phyloP scores from a whole-genome alignment of 2,797 vertebrate species.

The Microtus agrestis region DNA sequence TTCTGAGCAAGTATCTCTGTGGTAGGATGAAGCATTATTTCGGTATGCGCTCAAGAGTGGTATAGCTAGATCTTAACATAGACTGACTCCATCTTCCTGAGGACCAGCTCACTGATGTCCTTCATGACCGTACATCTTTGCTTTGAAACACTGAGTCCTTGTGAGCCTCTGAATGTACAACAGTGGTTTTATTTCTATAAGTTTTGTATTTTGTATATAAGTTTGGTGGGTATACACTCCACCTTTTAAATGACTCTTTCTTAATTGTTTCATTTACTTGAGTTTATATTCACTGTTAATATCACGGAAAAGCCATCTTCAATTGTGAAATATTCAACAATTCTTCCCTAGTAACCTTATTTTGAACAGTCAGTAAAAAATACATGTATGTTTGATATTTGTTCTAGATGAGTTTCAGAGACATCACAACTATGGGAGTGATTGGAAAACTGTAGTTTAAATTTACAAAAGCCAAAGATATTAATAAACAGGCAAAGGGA shows the following conservation, averaged over 20 bases:
- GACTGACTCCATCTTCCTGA: neutral
- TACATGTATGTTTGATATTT: neutral
- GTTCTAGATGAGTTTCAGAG: neutral
- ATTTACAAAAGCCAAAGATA: neutral
- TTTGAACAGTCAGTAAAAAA: neutral
- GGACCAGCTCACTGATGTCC: neutral
- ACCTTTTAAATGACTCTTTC: neutral
- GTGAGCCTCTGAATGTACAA: neutral
- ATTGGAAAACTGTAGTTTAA: neutral
- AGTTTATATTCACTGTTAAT: neutral
- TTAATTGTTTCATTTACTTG: neutral
- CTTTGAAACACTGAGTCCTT: neutral
- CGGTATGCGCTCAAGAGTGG: neutral
- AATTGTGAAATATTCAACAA: neutral
- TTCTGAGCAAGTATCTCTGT: neutral
- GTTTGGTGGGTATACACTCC: too few species aligned
- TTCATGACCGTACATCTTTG: neutral
- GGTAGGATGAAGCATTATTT: neutral
- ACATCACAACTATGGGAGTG: neutral
- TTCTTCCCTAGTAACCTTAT: neutral
- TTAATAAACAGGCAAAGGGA: neutral
- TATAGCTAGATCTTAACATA: neutral
- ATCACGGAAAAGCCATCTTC: neutral
- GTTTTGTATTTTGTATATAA: neutral
- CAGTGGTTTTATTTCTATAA: neutral